phyloP scores from a whole-genome alignment of 2,113 vertebrate species.

The Cinclus cinclus region DNA sequence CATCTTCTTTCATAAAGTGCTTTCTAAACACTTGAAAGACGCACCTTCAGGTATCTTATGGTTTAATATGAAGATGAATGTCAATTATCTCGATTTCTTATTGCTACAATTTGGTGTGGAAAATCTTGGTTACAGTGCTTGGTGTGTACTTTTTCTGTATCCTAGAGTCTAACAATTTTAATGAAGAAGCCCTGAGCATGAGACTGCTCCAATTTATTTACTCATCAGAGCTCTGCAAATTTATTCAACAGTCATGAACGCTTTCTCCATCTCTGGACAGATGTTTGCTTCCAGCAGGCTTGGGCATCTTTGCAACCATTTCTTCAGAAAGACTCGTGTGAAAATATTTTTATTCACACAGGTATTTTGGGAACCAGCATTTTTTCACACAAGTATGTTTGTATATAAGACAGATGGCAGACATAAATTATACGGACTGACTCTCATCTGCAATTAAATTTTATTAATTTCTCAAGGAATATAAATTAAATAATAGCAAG shows the following conservation, averaged over 20 bases:
- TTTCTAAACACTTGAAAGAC: not conserved
- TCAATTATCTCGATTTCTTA: not conserved
- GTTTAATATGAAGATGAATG: not conserved
- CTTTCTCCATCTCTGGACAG: not conserved
- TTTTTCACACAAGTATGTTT: not conserved
- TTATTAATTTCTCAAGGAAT: not conserved
- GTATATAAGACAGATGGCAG: not conserved
- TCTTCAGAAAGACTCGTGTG: not conserved
- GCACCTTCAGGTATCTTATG: not conserved
- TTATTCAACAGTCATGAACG: not conserved
- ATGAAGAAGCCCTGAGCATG: not conserved
- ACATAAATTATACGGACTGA: not conserved
- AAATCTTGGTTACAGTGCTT: not conserved
- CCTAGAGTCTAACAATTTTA: not conserved
- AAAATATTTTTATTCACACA: not conserved
- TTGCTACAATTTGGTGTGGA: not conserved
- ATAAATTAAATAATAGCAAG: not conserved
- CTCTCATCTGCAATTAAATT: not conserved
- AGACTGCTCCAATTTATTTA: not conserved
- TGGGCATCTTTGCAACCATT: not conserved
- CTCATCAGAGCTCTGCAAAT: not conserved
- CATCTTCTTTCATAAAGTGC: not conserved
- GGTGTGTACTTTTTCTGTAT: not conserved
- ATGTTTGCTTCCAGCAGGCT: not conserved
- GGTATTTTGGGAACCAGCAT: not conserved